phyloP scores from a whole-genome alignment of 2,113 vertebrate species.

The Odontesthes bonariensis region DNA sequence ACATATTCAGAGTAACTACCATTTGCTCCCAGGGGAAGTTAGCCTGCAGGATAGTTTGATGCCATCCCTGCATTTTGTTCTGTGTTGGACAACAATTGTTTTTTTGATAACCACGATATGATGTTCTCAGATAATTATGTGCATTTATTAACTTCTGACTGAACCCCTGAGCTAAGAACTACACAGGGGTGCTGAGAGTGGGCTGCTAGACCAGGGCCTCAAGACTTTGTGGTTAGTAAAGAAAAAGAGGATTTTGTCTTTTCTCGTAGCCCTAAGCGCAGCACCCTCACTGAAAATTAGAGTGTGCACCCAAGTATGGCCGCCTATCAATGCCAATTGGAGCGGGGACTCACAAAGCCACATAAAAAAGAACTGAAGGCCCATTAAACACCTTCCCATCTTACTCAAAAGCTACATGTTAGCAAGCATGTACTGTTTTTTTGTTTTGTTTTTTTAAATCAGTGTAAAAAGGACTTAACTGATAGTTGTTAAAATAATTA shows the following conservation, averaged over 20 bases:
- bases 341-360: background rate
- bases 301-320: too few species aligned
- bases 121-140: too few species aligned
- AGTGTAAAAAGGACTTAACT: too few species aligned
- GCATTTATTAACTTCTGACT: too few species aligned
- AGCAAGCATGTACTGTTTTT: background rate
- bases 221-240: too few species aligned
- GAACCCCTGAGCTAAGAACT: too few species aligned
- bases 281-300: background rate
- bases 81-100: background rate
- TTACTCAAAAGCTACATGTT: background rate
- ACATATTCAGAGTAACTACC: background rate
- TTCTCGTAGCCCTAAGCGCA: background rate
- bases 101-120: background rate
- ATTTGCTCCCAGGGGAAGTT: background rate
- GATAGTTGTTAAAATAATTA: too few species aligned
- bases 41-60: background rate
- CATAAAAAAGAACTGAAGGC: background rate
- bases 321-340: background rate
- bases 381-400: background rate
- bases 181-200: too few species aligned
- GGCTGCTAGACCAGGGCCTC: too few species aligned
- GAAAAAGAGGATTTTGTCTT: background rate
- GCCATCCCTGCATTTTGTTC: too few species aligned
- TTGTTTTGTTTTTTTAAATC: background rate